phyloP scores from a whole-genome alignment of 2,797 vertebrate species.

The Chelmon rostratus region DNA sequence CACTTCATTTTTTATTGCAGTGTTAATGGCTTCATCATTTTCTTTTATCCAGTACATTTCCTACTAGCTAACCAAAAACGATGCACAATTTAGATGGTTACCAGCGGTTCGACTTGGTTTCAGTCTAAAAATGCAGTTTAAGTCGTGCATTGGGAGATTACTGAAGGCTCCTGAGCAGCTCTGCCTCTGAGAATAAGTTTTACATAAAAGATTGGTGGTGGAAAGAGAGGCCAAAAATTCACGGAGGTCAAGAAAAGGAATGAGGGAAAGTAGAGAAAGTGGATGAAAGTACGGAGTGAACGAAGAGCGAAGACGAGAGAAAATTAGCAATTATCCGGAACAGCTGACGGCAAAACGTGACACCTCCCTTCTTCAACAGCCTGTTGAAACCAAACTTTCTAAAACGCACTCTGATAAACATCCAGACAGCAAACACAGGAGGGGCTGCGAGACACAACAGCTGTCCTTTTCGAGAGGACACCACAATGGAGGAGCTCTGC shows the following conservation, averaged over 20 bases:
- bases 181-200: background rate
- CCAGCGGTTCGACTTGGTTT: background rate
- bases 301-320: background rate
- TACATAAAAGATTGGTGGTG: background rate
- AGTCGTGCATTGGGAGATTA: background rate
- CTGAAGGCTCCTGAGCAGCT: background rate
- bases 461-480: slow-evolving; percentile 68
- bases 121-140: background rate
- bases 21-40: background rate
- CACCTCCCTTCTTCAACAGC: slow-evolving; percentile 3
- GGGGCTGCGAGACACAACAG: slow-evolving; percentile 66
- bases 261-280: background rate
- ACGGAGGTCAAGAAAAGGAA: background rate
- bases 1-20: background rate
- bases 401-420: slow-evolving; percentile 34
- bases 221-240: background rate
- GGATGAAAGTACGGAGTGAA: background rate
- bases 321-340: background rate
- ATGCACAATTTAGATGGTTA: no score
- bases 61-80: background rate
- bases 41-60: no score
- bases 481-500: slow-evolving; percentile 65
- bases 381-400: slow-evolving; percentile 34
- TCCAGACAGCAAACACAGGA: slow-evolving; percentile 22
- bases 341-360: slow-evolving; percentile 1